Evolutionary conservation across 2,888 invertebrate species (phyloP).

Genomic region (Ennomos quercinarius): DNA sequence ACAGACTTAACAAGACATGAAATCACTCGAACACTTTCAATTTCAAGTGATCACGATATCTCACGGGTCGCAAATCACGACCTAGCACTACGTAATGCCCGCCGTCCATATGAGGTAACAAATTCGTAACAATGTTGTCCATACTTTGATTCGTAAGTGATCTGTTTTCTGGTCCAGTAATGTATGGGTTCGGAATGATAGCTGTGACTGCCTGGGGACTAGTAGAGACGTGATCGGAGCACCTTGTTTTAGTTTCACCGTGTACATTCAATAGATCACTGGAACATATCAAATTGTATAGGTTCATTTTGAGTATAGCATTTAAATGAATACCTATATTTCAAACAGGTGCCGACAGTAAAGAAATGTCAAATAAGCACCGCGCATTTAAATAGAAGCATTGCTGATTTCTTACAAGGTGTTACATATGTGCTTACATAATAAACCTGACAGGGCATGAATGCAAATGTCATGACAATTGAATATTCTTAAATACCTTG

Average conservation of each 20-base stretch:
- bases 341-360: conserved; percentile 32
- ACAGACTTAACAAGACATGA: conserved; percentile 34
- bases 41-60: conserved; percentile 51
- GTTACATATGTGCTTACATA: conserved; percentile 72
- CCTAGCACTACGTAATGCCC: conserved; percentile 42
- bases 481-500: no score
- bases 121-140: conserved; percentile 24
- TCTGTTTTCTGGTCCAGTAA: conserved; percentile 11
- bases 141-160: conserved; percentile 14
- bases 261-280: conserved; percentile 2
- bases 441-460: conserved; percentile 55
- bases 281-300: no score
- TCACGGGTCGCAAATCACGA: conserved; percentile 43
- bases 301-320: no score
- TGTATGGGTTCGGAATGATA: conserved; percentile 6
- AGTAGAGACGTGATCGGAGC: conserved; percentile 35
- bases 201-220: conserved; percentile 33
- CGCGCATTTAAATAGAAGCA: conserved; percentile 60
- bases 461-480: conserved; percentile 63
- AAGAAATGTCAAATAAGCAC: conserved; percentile 45
- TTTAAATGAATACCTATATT: background rate
- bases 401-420: conserved; percentile 62
- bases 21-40: conserved; percentile 48
- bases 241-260: conserved; percentile 42
- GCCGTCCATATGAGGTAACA: conserved; percentile 49